Conservation (phyloP, 2,797 vertebrate species). For the Sebastes hubbsi region DNA sequence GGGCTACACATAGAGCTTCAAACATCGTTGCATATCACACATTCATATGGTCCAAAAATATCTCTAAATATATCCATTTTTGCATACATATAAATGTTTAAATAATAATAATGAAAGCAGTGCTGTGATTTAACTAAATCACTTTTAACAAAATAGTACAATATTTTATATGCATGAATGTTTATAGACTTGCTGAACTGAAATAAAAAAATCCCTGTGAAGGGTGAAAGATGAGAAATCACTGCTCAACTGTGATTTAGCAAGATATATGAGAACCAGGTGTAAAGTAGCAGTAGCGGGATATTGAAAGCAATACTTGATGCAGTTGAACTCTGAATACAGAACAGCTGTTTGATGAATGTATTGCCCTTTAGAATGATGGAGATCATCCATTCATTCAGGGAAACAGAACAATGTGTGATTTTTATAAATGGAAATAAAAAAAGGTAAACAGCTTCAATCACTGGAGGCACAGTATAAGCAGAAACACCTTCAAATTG, state of each 20-base stretch:
- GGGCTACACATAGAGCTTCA: neutral
- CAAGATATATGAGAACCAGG: neutral
- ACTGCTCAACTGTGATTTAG: neutral
- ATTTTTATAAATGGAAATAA: neutral
- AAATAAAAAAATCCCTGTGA: neutral
- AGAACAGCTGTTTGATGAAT: neutral
- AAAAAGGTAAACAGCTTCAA: neutral
- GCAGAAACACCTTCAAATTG: neutral
- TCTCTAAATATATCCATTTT: neutral
- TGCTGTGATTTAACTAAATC: neutral
- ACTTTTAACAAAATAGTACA: neutral
- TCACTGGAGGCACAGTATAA: neutral
- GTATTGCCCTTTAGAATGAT: neutral
- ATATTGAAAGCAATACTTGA: neutral
- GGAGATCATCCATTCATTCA: neutral
- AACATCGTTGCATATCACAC: neutral
- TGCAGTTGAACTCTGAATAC: neutral
- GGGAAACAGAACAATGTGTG: neutral
- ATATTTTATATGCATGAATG: neutral
- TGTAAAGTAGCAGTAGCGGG: neutral
- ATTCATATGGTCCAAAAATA: conserved; percentile 9
- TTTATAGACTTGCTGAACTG: neutral
- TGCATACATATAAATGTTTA: neutral
- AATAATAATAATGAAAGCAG: neutral
- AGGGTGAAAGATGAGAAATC: neutral